Conservation (phyloP, 2,113 vertebrate species). For the Oenanthe melanoleuca region DNA sequence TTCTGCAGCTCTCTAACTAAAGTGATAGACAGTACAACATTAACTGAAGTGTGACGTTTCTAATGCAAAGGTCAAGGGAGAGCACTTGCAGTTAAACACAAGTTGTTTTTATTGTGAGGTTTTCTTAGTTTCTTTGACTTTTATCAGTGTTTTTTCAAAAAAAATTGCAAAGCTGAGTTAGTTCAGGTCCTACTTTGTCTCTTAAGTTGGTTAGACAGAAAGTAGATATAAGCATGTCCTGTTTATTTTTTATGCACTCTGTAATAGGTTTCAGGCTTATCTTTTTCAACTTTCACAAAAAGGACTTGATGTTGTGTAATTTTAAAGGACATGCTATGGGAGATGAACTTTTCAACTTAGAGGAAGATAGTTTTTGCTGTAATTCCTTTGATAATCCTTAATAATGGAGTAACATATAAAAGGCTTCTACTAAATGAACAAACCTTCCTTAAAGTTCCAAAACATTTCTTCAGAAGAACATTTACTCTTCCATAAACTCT, state of each 20-base stretch:
- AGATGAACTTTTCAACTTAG: slow-evolving; percentile 42
- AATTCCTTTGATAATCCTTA: slow-evolving; percentile 22
- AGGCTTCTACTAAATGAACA: slow-evolving; percentile 34
- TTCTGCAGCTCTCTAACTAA: not conserved
- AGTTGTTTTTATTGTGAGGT: not conserved
- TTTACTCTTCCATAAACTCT: slow-evolving; percentile 59
- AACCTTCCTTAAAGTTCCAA: slow-evolving; percentile 49
- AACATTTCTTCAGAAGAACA: slow-evolving; percentile 60
- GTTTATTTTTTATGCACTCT: not conserved
- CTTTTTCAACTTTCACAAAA: slow-evolving; percentile 34
- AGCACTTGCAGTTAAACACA: not conserved
- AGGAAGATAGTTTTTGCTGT: not conserved
- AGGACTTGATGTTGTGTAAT: slow-evolving; percentile 22
- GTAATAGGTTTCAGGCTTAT: not conserved
- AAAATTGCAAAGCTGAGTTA: not conserved
- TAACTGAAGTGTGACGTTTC: not conserved
- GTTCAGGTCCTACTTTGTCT: not conserved
- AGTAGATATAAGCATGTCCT: not conserved
- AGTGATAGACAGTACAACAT: not conserved
- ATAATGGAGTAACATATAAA: slow-evolving; percentile 46
- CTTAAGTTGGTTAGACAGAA: not conserved
- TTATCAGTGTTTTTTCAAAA: not conserved
- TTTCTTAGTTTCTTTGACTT: not conserved
- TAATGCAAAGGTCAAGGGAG: not conserved
- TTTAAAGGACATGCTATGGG: slow-evolving; percentile 23